Evolutionary conservation across 2,113 vertebrate genomes (phyloP), one percentile per base, ranked within the genome.

Genomic region (Nestor notabilis): DNA sequence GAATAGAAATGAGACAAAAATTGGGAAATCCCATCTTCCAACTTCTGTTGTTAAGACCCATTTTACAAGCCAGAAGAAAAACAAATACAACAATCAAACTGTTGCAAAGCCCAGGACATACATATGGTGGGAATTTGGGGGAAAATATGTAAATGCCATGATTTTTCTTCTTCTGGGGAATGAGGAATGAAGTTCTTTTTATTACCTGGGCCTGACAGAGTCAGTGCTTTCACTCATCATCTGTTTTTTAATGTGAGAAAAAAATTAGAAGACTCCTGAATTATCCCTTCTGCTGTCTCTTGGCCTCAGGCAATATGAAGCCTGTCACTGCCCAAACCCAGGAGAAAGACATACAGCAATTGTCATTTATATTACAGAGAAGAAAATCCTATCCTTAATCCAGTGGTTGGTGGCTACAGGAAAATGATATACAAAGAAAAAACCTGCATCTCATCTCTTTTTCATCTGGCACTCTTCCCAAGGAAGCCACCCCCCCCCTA

Each of bases 1-100:
- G 37, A 89, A 84, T 55, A 87, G 60, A 93, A 78, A 88, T 46
- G 43, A 97, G 76, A 72, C 16, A 80, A 87, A 87, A 55, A 84
- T 8, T 58, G 75, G 82, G 72, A 96, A 95, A 60, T 93, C 66
- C 63, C 60, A 28, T 52, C 74, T 87, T 68, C 35, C 64, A 49
- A 46, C 41, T 76, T 91, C 64, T 93, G 66, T 31, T 69, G 27
- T 14, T 95, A 79, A 95, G 72, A 87, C 47, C 69, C 60, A 72
- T 33, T 58, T 93, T 28, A 85, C 31, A 95, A 86, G 46, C 21
- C 84, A 92, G 44, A 66, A 92, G 29, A 12, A 58, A 83, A 83
- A n/a, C 18, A 84, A 91, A 81, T 10, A 64, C 11, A 87, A 27
- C 13, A 21, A 56, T 9, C 35, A 69, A 88, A 72, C 4, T 44